Base-by-base conservation (phyloP, 2,888 invertebrate genomes). In the Azorinus chamasolen region DNA sequence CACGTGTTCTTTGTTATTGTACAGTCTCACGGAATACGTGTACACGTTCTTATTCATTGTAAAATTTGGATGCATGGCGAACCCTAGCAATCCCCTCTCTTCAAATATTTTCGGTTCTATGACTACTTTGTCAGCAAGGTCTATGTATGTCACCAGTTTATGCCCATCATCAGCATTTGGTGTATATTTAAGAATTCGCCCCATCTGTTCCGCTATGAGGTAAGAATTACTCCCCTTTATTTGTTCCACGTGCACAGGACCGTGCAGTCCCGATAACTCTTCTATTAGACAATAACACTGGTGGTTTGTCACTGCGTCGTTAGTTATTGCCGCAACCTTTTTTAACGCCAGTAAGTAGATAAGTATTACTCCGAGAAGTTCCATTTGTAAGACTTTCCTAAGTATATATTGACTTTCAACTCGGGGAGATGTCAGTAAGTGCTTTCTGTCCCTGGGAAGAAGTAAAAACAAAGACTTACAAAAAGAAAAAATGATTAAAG, bases 31-130 rank as follows among this genome's bases (percentile, higher is more conserved):
- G 18, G 88, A 88, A 61, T 90, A 91, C 5, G 84, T 81, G 69
- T 86, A 92, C 18, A 91, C 54, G 46, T 81, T 83, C 32, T 82
- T 48, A 25, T 87, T 90, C 3, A 41, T 22, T 8, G 53, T 48
- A 58, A 87, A 92, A 22, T 82, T 51, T 5, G 92, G 92, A 69
- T 91, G 90, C 32, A 90, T 76, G 5, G 86, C 87, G 43, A 91
- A 59, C 0, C 89, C 87, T 1, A 91, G 80, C 3, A 91, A 77
- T 10, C 92, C 91, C 20, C 87, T 54, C 61, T 90, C 90, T 20
- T 87, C 87, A 37, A 66, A 76, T 6, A 54, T 43, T 43, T 48
- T 53, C 3, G 48, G 39, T 22, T 69, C 50, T 41, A 64, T 64
- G 2, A 69, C 57, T 18, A 86, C 73, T 5, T 65, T 62, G 39